Base-by-base conservation (phyloP, 2,888 invertebrate species). In the Liodrosophila aerea region DNA sequence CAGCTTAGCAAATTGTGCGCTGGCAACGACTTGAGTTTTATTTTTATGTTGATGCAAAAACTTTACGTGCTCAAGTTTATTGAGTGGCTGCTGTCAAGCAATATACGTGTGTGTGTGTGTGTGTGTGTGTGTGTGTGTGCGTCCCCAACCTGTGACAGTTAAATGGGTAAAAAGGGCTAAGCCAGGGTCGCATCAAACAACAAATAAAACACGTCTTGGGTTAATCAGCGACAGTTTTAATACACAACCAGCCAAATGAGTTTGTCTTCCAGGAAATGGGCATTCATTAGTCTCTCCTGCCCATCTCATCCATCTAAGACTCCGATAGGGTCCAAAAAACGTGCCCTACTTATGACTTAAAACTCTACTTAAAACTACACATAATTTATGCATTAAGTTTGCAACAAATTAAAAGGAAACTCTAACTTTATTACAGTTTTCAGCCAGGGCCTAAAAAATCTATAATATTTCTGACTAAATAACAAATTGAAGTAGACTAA, bases 41-140 rank as follows among this genome's bases (percentile, higher is more conserved):
- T 75, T 74, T 74, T 74, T 76, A 76, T 74, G 76, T 73, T 74
- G 66, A 74, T 74, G 74, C 73, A 74, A 66, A 74, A 74, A 74
- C 63, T 74, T 74, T 74, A 69, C 70, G 76, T 73, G 66, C 70
- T 73, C 73, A 74, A 76, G 58, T 73, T 74, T 74, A 74, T 74
- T 76, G 76, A 74, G 73, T 69, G 70, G 56, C 60, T 73, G 65
- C 52, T 67, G 46, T 51, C 54, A 54, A 53, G 53, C 50, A 31
- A n/a, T 29, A 7, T 36, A 12, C 37, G 29, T 47, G 33, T 40
- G 13, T 36, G 9, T 49, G 18, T 50, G 22, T 22, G 39, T 37
- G n/a, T 36, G 29, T 61, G 9, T 31, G 13, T 30, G 15, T 47
- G 2, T 31, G 36, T 49, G 29, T 33, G 40, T 54, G 33, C 15